phyloP scores from a whole-genome alignment of 2,888 invertebrate genomes.

The Autographa gamma region DNA sequence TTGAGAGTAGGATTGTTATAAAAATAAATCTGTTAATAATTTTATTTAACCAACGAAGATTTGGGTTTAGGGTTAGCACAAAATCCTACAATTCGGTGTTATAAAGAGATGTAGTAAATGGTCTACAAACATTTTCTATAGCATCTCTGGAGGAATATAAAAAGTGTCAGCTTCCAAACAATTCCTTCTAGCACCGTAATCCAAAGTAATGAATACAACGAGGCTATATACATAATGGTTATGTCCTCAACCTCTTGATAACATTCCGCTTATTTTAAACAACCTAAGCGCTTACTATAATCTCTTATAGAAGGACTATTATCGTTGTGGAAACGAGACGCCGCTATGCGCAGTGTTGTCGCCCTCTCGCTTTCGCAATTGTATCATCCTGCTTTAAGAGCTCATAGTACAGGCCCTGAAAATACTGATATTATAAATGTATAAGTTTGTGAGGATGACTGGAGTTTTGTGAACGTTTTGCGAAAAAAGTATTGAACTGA shows the following conservation, averaged over 20 bases:
- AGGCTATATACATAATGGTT: constrained; percentile 29
- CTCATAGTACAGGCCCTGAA: too few relatives aligned
- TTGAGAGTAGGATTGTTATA: too few relatives aligned
- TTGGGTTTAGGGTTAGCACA: neutral
- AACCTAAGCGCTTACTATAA: constrained; percentile 21
- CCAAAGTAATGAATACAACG: constrained; percentile 35
- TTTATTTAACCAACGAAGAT: neutral
- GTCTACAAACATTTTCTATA: constrained; percentile 8
- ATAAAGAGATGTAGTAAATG: neutral
- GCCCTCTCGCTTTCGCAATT: too few relatives aligned
- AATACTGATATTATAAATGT: too few relatives aligned
- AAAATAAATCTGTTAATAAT: neutral
- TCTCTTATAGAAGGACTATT: too few relatives aligned
- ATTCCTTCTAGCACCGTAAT: constrained; percentile 30
- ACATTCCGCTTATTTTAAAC: constrained; percentile 17
- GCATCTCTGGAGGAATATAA: constrained; percentile 5
- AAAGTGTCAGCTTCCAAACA: constrained; percentile 31
- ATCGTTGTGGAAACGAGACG: neutral
- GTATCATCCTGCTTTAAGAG: too few relatives aligned
- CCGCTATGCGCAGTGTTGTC: too few relatives aligned
- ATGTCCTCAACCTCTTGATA: constrained; percentile 31
- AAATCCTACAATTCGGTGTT: neutral
- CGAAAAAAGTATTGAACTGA: too few relatives aligned
- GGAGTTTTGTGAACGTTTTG: too few relatives aligned
- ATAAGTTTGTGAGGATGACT: too few relatives aligned